These are phyloP conservation scores for Ectemnius continuus DNA, from an alignment of 2,888 invertebrate species.

Conservation along the genomic window DNA sequence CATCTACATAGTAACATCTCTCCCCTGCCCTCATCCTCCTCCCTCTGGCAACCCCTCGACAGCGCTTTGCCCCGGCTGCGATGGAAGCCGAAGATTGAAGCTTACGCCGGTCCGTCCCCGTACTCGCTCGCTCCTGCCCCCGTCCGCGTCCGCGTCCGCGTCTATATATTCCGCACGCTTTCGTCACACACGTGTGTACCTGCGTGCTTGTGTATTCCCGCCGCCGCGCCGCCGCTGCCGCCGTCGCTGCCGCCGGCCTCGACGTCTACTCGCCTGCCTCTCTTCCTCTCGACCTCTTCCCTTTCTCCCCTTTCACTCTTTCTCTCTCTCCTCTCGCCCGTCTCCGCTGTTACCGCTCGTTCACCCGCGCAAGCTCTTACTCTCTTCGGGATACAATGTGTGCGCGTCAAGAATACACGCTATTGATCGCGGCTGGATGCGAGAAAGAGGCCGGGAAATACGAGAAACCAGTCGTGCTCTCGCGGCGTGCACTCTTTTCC, in stretches of 20 bases:
- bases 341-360: not conserved
- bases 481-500: constrained; percentile 46
- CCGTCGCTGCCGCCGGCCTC: not conserved
- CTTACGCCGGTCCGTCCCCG: constrained; percentile 59
- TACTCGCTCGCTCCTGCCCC: constrained; percentile 56
- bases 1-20: not conserved
- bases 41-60: constrained; percentile 22
- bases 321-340: constrained; percentile 8
- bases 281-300: not conserved
- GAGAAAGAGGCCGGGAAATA: constrained; percentile 60
- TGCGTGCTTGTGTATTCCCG: constrained; percentile 23
- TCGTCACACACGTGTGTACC: constrained; percentile 18
- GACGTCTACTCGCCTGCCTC: not conserved
- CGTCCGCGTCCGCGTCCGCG: too few relatives aligned
- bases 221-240: constrained; percentile 9
- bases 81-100: constrained; percentile 66
- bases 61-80: constrained; percentile 33
- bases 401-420: constrained; percentile 75
- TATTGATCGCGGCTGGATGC: constrained; percentile 74
- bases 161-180: constrained; percentile 30
- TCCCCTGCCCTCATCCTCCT: constrained; percentile 15
- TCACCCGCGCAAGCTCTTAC: constrained; percentile 31
- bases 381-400: constrained; percentile 69
- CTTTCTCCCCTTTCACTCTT: not conserved
- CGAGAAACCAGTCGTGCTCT: constrained; percentile 48